Evolutionary conservation across 2,797 vertebrate species (phyloP), one percentile per base, ranked within the genome.

Genomic region (Danio tinwini): DNA sequence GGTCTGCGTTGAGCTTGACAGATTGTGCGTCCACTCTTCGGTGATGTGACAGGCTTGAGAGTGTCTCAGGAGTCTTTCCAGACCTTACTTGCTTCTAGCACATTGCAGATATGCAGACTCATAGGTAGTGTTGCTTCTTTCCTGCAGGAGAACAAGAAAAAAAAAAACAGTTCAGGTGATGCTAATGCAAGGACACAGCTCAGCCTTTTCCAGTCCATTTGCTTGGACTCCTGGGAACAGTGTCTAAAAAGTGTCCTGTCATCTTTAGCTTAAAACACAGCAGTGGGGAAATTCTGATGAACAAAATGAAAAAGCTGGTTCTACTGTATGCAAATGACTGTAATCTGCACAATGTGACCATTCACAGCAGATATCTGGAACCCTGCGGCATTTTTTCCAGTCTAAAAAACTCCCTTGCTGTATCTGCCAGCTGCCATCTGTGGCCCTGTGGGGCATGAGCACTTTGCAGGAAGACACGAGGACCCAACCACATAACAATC

Each of bases 1-100:
- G 62, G 50, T 74, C 52, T 74, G 37, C 76, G 75, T 80, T 83
- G 85, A 86, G 85, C 89, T 84, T 88, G 80, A 53, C 76, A 40
- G 61, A 71, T 44, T 47, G 81, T 81, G 81, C 58, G 50, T 80
- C 67, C 68, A 82, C 79, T 86, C 40, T 83, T 67, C 44, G 17
- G 44, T 68, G 21, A 68, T 16, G 47, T 84, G 74, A 75, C 62
- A 62, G 65, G 16, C 72, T 68, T 5, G 11, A 42, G 49, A 73
- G 83, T 82, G 80, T 84, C 59, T 76, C 77, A 84, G 74, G 80
- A 82, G 71, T 84, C 53, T 74, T 68, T 40, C 70, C 74, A 78
- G 81, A 72, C 64, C 71, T 81, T 47, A 9, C 65, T 69, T 80
- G 39, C 13, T 19, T 63, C 52, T 19, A 52, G 59, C 10, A 49